phyloP scores from a whole-genome alignment of 2,113 vertebrate species.

The Ranitomeya variabilis region DNA sequence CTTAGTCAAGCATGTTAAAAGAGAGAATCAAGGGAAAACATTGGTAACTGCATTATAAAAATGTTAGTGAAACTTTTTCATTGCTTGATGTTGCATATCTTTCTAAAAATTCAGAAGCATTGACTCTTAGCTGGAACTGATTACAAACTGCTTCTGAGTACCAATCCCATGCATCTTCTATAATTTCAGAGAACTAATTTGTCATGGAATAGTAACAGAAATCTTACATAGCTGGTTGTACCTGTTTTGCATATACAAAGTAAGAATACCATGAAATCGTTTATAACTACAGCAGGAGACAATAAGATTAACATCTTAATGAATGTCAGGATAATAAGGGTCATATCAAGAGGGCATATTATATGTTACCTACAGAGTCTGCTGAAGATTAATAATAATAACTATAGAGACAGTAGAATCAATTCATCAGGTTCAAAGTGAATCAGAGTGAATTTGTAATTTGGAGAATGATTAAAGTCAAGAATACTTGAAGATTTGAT shows the following conservation, averaged over 20 bases:
- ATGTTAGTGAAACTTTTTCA: not conserved
- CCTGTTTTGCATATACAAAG: conserved; percentile 19
- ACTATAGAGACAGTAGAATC: not conserved
- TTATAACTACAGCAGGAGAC: conserved; percentile 31
- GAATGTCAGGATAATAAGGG: not conserved
- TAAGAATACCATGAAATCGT: not conserved
- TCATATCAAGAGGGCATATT: conserved; percentile 18
- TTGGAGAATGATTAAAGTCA: not conserved
- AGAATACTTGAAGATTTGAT: too few relatives aligned
- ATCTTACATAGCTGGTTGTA: conserved; percentile 13
- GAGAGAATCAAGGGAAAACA: too few relatives aligned
- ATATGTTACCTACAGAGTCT: conserved; percentile 14
- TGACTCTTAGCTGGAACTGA: not conserved
- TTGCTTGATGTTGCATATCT: not conserved
- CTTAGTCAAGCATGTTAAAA: too few relatives aligned
- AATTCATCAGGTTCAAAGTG: not conserved
- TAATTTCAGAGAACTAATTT: conserved; percentile 13
- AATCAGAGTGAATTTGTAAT: not conserved
- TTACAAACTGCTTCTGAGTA: conserved; percentile 1
- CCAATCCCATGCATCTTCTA: not conserved
- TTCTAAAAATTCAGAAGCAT: not conserved
- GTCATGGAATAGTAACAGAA: conserved; percentile 8
- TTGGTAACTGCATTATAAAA: not conserved
- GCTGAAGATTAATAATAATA: conserved; percentile 14
- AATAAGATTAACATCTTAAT: conserved; percentile 8